These are phyloP conservation scores for Anguilla rostrata DNA, from an alignment of 2,113 vertebrate species.

Conservation along the genomic window DNA sequence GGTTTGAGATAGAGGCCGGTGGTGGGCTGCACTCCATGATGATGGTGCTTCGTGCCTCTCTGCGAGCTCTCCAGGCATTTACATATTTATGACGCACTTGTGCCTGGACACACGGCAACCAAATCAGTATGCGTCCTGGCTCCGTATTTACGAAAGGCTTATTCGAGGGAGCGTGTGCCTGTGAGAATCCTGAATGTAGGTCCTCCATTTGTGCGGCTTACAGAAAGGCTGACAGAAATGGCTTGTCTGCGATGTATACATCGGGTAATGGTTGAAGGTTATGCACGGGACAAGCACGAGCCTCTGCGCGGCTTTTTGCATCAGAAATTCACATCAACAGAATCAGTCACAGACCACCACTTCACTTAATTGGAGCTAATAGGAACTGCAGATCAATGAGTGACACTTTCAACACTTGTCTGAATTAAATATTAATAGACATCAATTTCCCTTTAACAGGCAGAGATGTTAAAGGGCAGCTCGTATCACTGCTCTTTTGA, in stretches of 20 bases:
- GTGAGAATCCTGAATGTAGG: constrained; percentile 30
- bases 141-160: constrained; percentile 25
- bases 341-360: constrained; percentile 57
- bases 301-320: constrained; percentile 28
- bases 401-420: constrained; percentile 59
- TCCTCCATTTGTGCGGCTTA: constrained; percentile 19
- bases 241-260: neutral
- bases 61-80: constrained; percentile 57
- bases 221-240: constrained; percentile 26
- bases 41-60: constrained; percentile 70
- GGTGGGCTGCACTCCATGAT: constrained; percentile 62
- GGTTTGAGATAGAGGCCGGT: constrained; percentile 55
- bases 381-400: constrained; percentile 67
- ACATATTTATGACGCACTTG: constrained; percentile 69
- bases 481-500: constrained; percentile 60
- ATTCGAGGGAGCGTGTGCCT: constrained; percentile 30
- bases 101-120: constrained; percentile 53
- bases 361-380: constrained; percentile 69
- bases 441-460: constrained; percentile 61
- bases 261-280: neutral
- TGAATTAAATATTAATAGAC: constrained; percentile 72
- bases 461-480: constrained; percentile 69
- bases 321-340: constrained; percentile 50
- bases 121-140: constrained; percentile 59
- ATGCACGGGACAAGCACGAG: constrained; percentile 28